Percentiles rank a stretch among this genome's conserved stretches.
Evolutionary conservation across 1,140 invertebrate genomes (phyloP).

Genomic region (Philaenus spumarius): DNA sequence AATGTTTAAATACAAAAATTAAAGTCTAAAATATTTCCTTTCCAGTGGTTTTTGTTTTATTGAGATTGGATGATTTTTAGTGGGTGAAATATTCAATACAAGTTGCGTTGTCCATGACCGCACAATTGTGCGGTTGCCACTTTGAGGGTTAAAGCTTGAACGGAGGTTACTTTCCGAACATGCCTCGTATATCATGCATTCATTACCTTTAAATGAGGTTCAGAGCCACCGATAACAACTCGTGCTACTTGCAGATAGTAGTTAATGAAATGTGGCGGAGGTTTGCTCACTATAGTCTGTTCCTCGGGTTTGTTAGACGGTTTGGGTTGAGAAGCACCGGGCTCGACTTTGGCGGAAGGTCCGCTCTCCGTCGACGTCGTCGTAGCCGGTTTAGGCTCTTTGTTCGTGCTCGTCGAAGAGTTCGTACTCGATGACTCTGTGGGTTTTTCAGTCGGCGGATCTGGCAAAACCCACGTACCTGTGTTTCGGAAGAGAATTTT

Average conservation of each 20-base stretch:
- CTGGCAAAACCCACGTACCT: not conserved
- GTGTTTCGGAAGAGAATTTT: not conserved
- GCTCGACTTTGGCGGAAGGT: not conserved
- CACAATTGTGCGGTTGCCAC: too few species aligned
- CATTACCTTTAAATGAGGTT: constrained; percentile 8
- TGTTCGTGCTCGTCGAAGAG: not conserved
- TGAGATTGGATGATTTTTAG: too few species aligned
- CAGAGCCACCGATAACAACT: constrained; percentile 11
- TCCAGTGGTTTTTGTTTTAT: too few species aligned
- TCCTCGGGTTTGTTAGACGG: not conserved
- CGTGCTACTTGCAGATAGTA: constrained; percentile 15
- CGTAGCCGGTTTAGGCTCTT: not conserved
- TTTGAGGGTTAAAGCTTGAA: too few species aligned
- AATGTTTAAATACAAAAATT: too few species aligned
- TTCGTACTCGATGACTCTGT: not conserved
- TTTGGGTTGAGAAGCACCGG: not conserved
- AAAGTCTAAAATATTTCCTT: too few species aligned
- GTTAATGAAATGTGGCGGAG: constrained; percentile 10
- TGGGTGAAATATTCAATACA: too few species aligned
- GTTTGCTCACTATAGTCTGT: not conserved
- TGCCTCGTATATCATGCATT: too few species aligned
- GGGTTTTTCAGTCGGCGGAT: not conserved
- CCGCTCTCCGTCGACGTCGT: not conserved
- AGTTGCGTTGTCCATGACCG: too few species aligned
- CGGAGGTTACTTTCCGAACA: too few species aligned